Evolutionary conservation across 1,140 invertebrate genomes (phyloP).

Genomic region (Hycleus cichorii): DNA sequence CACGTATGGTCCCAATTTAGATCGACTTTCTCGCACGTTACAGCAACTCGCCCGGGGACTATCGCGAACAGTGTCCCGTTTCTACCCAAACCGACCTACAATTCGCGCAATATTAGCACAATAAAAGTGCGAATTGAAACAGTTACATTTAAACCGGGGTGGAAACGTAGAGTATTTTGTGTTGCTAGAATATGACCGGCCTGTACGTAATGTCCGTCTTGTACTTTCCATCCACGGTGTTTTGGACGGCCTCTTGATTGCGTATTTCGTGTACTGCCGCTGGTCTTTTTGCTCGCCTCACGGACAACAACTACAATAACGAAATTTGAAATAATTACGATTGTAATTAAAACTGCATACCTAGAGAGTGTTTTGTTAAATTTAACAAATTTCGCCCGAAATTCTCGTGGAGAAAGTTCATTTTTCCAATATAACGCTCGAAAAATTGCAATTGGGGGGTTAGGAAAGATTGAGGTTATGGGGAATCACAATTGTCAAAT

Average conservation of each 20-base stretch:
- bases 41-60: conserved; percentile 60
- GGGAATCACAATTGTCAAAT: too few relatives aligned
- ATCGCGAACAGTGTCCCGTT: conserved; percentile 71
- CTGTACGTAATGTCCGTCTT: conserved; percentile 57
- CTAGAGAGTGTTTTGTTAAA: too few relatives aligned
- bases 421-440: too few relatives aligned
- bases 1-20: conserved; percentile 63
- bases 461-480: too few relatives aligned
- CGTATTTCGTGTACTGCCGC: conserved; percentile 56
- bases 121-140: background rate
- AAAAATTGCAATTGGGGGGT: too few relatives aligned
- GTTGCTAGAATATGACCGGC: conserved; percentile 59
- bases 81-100: conserved; percentile 67
- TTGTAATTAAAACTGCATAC: too few relatives aligned
- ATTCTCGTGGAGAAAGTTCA: too few relatives aligned
- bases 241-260: conserved; percentile 58
- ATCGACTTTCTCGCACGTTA: conserved; percentile 70
- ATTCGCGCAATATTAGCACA: conserved; percentile 15
- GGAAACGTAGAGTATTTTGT: conserved; percentile 62
- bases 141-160: conserved; percentile 73
- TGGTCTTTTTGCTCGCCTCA: conserved; percentile 61
- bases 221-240: conserved; percentile 60
- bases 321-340: too few relatives aligned
- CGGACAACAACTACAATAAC: conserved; percentile 39
- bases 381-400: too few relatives aligned